Percentiles rank a stretch among this genome's conserved stretches.
These are phyloP conservation scores for Pristionchus mayeri DNA, from an alignment of 2,888 invertebrate species.

Conservation along the genomic window DNA sequence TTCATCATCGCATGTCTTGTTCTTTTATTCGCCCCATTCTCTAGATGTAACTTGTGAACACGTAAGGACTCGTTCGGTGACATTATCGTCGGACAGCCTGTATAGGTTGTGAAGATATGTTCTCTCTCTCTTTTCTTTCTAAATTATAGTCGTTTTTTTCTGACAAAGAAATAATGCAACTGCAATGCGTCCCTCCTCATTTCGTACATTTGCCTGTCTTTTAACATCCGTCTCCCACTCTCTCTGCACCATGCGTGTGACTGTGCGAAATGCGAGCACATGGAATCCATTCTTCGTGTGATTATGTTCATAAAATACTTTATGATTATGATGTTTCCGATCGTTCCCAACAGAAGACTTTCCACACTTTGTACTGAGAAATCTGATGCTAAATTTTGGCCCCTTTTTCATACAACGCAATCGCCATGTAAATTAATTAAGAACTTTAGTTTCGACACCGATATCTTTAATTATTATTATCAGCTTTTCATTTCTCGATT, in stretches of 20 bases:
- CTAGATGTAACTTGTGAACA: slow-evolving; percentile 18
- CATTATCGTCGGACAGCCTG: slow-evolving; percentile 20
- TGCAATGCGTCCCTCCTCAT: not conserved
- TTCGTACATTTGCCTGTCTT: not conserved
- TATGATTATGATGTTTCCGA: no score
- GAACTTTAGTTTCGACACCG: no score
- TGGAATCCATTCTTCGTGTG: slow-evolving; percentile 6
- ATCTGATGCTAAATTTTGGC: no score
- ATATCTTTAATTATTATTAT: no score
- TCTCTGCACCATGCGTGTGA: slow-evolving; percentile 30
- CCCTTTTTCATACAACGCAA: no score
- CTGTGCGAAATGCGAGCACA: slow-evolving; percentile 32
- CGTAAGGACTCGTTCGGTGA: slow-evolving; percentile 17
- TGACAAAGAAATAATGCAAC: not conserved
- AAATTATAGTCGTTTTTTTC: slow-evolving; percentile 25
- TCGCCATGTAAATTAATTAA: no score
- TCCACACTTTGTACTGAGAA: no score
- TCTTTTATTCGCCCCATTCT: not conserved
- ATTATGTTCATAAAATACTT: slow-evolving; percentile 31
- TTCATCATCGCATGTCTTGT: not conserved
- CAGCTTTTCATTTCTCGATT: no score
- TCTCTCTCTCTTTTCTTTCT: no score
- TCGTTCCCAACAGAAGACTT: no score
- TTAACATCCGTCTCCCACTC: not conserved
- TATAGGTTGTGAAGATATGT: slow-evolving; percentile 36